Evolutionary conservation across 2,888 invertebrate species (phyloP).

Genomic region (Netelia inedita): DNA sequence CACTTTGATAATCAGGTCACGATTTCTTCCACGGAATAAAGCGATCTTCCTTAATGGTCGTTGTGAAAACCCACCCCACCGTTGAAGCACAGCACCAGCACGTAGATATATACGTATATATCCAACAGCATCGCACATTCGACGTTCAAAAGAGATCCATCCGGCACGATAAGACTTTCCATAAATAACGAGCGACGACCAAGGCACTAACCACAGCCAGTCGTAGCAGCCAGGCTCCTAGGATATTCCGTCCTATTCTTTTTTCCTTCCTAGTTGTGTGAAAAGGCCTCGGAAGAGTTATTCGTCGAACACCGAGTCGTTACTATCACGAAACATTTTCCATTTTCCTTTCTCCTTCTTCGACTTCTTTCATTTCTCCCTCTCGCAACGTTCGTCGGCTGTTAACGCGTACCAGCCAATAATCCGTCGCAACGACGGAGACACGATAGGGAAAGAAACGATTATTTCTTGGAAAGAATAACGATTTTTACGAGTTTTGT

Average conservation of each 20-base stretch:
- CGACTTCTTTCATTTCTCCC: not conserved
- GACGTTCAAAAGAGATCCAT: conserved; percentile 54
- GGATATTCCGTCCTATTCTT: conserved; percentile 39
- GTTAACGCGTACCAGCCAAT: not conserved
- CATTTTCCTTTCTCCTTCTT: not conserved
- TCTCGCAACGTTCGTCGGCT: conserved; percentile 1
- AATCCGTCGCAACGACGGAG: conserved; percentile 3
- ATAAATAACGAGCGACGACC: conserved; percentile 61
- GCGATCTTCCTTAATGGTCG: conserved; percentile 66
- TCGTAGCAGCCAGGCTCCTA: conserved; percentile 5
- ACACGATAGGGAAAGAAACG: not conserved
- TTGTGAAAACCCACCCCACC: conserved; percentile 17
- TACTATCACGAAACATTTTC: conserved; percentile 41
- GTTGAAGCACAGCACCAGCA: not conserved
- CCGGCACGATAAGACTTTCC: conserved; percentile 62
- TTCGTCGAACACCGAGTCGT: conserved; percentile 41
- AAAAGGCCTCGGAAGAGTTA: conserved; percentile 42
- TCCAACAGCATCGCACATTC: conserved; percentile 49
- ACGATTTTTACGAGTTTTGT: not conserved
- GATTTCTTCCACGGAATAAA: conserved; percentile 66
- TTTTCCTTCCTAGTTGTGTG: not conserved
- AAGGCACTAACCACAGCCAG: conserved; percentile 15
- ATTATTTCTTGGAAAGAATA: not conserved
- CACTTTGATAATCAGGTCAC: conserved; percentile 68
- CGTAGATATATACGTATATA: conserved; percentile 24